Evolutionary conservation across 2,888 invertebrate species (phyloP).

Genomic region (Drosophila suboccidentalis): DNA sequence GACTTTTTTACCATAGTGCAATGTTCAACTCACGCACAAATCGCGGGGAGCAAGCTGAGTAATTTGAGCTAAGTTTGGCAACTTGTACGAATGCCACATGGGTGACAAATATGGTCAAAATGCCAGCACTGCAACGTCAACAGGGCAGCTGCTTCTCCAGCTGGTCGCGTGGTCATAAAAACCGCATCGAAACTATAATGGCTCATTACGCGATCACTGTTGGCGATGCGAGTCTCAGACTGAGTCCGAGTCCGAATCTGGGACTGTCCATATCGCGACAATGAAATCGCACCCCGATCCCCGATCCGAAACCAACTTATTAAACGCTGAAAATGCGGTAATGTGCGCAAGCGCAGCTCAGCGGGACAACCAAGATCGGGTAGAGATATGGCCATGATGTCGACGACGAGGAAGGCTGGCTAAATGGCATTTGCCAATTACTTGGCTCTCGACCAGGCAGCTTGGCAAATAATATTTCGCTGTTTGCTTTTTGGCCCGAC

Average conservation of each 20-base stretch:
- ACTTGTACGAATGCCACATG: conserved; percentile 51
- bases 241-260: conserved; percentile 9
- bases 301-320: conserved; percentile 16
- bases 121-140: conserved; percentile 26
- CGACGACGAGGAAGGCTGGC: conserved; percentile 26
- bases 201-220: conserved; percentile 67
- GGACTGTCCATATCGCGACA: conserved; percentile 60
- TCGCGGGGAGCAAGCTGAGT: neutral
- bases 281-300: conserved; percentile 44
- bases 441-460: conserved; percentile 31
- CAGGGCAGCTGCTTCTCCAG: conserved; percentile 18
- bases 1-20: too few relatives aligned
- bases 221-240: conserved; percentile 54
- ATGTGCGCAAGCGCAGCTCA: conserved; percentile 62
- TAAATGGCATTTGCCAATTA: conserved; percentile 60
- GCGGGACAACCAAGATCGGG: conserved; percentile 52
- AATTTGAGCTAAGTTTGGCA: conserved; percentile 53
- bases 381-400: conserved; percentile 61
- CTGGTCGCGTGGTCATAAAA: conserved; percentile 42
- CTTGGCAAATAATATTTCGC: conserved; percentile 63
- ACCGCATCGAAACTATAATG: conserved; percentile 58
- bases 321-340: conserved; percentile 33
- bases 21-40: conserved; percentile 56
- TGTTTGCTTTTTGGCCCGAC: conserved; percentile 31
- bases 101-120: conserved; percentile 78